A percentile compares a stretch with the other conserved stretches of the same genome.
phyloP scores from a whole-genome alignment of 2,797 vertebrate species.

The Mormyrus proboscirostris region DNA sequence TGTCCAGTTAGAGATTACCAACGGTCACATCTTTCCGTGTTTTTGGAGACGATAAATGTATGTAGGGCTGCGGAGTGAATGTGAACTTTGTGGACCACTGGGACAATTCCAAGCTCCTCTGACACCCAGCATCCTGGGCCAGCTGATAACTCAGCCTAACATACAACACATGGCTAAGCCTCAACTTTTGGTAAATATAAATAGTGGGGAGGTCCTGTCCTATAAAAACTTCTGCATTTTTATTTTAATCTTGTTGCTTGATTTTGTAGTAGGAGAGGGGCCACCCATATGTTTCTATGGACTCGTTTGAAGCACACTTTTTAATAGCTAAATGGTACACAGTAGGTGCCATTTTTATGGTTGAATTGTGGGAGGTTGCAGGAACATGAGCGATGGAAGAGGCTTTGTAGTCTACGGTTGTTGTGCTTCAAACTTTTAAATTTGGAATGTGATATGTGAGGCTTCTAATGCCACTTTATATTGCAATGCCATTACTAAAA shows the following conservation, averaged over 20 bases:
- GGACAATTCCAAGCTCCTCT: not conserved
- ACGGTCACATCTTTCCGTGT: not conserved
- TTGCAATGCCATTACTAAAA: not conserved
- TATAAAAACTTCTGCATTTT: not conserved
- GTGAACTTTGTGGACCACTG: not conserved
- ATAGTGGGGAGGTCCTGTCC: not conserved
- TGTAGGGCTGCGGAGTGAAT: not conserved
- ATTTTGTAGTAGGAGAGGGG: not conserved
- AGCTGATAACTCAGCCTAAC: not conserved
- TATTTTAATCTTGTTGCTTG: not conserved
- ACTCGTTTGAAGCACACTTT: not conserved
- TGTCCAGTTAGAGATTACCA: not conserved
- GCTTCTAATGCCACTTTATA: not conserved
- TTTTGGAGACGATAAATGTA: not conserved
- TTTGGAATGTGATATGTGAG: not conserved
- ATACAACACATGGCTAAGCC: not conserved
- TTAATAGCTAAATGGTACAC: slow-evolving; percentile 14
- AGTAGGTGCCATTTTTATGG: slow-evolving; percentile 1
- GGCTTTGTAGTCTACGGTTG: not conserved
- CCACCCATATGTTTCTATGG: not conserved
- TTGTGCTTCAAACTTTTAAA: not conserved
- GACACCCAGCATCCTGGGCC: not conserved
- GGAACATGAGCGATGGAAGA: not conserved
- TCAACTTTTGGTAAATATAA: not conserved
- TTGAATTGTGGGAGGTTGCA: not conserved